Base-by-base conservation (phyloP, 1,140 invertebrate species). In the Philotrypesis tridentata region DNA sequence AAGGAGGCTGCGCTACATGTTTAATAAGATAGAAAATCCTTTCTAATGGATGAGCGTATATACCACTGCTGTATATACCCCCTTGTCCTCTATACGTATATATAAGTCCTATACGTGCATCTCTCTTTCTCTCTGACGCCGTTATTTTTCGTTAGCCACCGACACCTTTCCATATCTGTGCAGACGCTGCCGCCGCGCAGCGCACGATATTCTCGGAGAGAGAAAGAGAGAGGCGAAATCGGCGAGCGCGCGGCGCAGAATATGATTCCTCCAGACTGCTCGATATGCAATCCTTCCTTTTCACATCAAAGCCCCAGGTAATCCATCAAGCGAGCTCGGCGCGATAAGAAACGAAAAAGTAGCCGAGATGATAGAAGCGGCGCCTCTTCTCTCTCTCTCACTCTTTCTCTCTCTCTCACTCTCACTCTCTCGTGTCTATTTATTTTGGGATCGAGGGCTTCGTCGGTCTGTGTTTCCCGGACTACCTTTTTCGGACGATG, bases 371-470 rank as follows among this genome's bases (percentile, higher is more conserved):
- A 67, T n/a, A 77, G 75, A n/a, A 48, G 40, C 14, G 60, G 31
- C n/a, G 61, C 33, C 9, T 37, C 9, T 9, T 37, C 33, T 37
- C 33, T 9, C 29, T 63, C 55, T 23, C 29, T 75, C 60, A 40
- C 40, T n/a, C n/a, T n/a, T 9, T 37, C 33, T 37, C 33, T 9
- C 29, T 63, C 55, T 23, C 29, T 75, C 60, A 40, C 40, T 37
- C 33, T 37, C 33, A 3, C 29, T 63, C 55, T 23, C 29, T 75
- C 60, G 43, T 31, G 78, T 79, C 79, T 82, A 84, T 83, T 71
- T 74, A 84, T 84, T 75, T 84, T 63, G 37, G 70, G 33, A 84
- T 82, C 70, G 80, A 60, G 48, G 3, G 14, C 14, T 3, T 37
- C 33, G 9, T 37, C 48, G 27, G 27, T 82, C 61, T 72, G 17